A percentile compares a stretch with the other conserved stretches of the same genome.
Conservation (phyloP, 2,113 vertebrate genomes). For the Bubo bubo region DNA sequence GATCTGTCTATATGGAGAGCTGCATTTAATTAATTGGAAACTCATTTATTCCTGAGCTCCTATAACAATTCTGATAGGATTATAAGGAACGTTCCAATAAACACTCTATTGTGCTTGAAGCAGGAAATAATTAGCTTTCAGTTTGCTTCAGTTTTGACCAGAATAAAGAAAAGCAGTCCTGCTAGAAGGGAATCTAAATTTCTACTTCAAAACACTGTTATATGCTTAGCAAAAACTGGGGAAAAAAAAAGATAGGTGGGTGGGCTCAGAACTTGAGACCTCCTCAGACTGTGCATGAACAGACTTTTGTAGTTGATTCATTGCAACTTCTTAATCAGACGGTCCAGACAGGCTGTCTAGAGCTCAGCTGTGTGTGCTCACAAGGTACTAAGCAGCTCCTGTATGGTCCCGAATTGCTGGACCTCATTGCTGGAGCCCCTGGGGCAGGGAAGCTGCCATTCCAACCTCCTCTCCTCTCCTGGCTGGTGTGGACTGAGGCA, state of each 20-base stretch:
- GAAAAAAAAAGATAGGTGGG: background rate
- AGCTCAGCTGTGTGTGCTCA: background rate
- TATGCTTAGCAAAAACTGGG: background rate
- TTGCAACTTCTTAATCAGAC: background rate
- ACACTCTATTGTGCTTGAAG: background rate
- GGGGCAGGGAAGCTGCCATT: too few relatives aligned
- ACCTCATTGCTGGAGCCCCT: background rate
- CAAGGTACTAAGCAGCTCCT: background rate
- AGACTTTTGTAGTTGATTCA: background rate
- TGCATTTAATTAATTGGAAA: constrained; percentile 44
- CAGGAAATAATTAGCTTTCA: constrained; percentile 44
- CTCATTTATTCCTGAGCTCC: constrained; percentile 10
- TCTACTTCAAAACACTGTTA: background rate
- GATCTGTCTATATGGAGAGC: background rate
- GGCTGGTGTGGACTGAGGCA: fast-evolving
- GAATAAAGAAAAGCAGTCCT: constrained; percentile 16
- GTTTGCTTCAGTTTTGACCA: constrained; percentile 7
- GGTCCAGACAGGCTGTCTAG: background rate
- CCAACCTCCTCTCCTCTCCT: background rate
- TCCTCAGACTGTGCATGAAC: background rate
- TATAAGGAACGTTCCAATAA: constrained; percentile 32
- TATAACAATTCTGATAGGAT: constrained; percentile 40
- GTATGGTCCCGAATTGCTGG: fast-evolving
- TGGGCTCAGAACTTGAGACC: background rate
- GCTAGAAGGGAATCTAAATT: background rate